Base-by-base conservation (phyloP, 2,113 vertebrate genomes). In the Aplodontia rufa region DNA sequence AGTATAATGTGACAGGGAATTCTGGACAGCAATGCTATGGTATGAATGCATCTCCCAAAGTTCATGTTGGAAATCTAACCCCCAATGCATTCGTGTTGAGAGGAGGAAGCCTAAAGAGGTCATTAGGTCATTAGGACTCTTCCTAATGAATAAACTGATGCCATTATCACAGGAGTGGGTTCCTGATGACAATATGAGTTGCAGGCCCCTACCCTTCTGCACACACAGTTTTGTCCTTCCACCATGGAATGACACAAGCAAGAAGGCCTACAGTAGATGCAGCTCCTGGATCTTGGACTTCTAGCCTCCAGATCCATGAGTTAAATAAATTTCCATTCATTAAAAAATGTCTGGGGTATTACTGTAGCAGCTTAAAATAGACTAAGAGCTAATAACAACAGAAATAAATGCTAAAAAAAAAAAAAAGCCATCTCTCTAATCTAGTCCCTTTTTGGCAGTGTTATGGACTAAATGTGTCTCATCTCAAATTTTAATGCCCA, bases 391-490 rank as follows among this genome's bases (percentile, higher is more conserved):
- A 14, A 75, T 8, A 62, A 62, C 11, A 93, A 30, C 12, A 93
- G 24, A 60, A 90, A 90, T 64, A 68, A 64, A 66, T 3, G 11
- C 58, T n/a, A n/a, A n/a, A n/a, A n/a, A n/a, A n/a, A n/a, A n/a
- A n/a, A n/a, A n/a, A 68, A 62, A 95, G 85, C 5, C 66, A 92
- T 17, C n/a, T n/a, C n/a, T n/a, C 51, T 94, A 69, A 85, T 51
- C 49, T 32, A 68, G 40, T 53, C 20, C 7, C 11, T 45, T 74
- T 88, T 75, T 86, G 17, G 84, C 3, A 80, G 20, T 47, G 22
- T 45, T 53, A 45, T 9, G 49, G 10, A 53, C 72, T 86, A 17
- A 85, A 76, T 53, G 47, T 66, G 24, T 26, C 7, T 30, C 16
- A 30, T 75, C 49, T n/a, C 22, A 78, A 55, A 9, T 49, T 76